Evolutionary conservation across 1,140 invertebrate genomes (phyloP).

Genomic region (Pseudoatta argentina): DNA sequence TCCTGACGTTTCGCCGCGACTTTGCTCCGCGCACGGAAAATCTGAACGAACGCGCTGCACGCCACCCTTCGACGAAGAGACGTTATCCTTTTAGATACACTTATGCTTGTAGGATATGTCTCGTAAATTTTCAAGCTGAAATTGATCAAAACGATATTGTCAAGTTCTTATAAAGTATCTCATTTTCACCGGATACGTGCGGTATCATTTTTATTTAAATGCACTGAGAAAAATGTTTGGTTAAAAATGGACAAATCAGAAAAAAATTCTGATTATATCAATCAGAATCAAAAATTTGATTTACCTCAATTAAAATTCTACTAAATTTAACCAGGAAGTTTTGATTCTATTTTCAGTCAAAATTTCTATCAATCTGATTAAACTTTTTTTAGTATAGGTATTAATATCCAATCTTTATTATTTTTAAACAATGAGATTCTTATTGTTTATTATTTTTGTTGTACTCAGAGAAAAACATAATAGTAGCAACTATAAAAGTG

Average conservation of each 20-base stretch:
- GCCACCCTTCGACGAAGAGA: background rate
- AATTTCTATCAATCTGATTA: no score
- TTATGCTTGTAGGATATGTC: background rate
- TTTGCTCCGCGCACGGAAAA: slow-evolving; percentile 23
- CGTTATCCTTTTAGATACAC: background rate
- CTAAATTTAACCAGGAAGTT: no score
- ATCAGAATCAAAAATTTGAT: no score
- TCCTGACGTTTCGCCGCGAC: slow-evolving; percentile 23
- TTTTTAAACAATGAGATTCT: background rate
- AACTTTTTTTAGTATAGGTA: no score
- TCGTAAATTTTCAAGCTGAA: background rate
- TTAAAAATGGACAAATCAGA: no score
- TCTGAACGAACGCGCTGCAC: background rate
- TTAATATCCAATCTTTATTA: background rate
- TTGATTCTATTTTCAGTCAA: no score
- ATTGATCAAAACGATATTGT: background rate
- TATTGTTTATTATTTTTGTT: no score
- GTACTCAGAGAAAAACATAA: no score
- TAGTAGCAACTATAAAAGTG: no score
- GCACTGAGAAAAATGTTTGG: no score
- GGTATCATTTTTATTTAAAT: background rate
- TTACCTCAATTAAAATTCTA: no score
- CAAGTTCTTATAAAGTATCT: background rate
- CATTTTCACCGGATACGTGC: background rate
- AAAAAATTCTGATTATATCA: no score